Base-by-base conservation (phyloP, 1,140 invertebrate species). In the Magallana ariakensis region DNA sequence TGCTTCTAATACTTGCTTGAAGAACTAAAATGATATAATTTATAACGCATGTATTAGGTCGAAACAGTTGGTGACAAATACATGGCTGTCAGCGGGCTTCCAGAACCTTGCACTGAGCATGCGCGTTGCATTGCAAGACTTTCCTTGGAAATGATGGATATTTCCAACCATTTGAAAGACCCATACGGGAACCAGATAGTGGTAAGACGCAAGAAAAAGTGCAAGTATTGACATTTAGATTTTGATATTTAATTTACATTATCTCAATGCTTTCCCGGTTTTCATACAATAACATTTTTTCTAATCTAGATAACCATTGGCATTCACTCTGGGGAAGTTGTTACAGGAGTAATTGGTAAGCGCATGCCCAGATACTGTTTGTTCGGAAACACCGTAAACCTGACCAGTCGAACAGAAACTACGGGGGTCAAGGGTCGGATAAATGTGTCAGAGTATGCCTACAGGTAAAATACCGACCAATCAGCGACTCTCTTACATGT, bases 61-160 rank as follows among this genome's bases (percentile, higher is more conserved):
- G 99, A 99, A 95, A 99, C 99, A n/a, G 97, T 99, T 26, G 98
- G 98, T 90, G 99, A 99, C 95, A 99, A 99, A 94, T 99, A 99
- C 94, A 99, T 99, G 98, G 98, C 98, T 1, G 98, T 99, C 7
- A 99, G 98, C 90, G 99, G 99, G 22, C 95, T 99, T 80, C 99
- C 99, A 0, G 98, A 99, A 92, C 97, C 97, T 16, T 98, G 98
- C 94, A 96, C 96, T 87, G 97, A 96, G 80, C 99, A 99, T 93
- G 98, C 98, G 26, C 96, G 97, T 91, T 98, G 98, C 93, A 99
- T 99, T 91, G 98, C 97, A 0, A 96, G 97, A 81, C 95, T 99
- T 19, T 98, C 98, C 6, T 94, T 99, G 15, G 98, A 99, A 92
- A 98, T 99, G 97, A 98, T 99, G 97, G 98, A 99, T 94, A 96